These are phyloP conservation scores for Platalea minor DNA, from an alignment of 2,797 vertebrate genomes.

Conservation along the genomic window DNA sequence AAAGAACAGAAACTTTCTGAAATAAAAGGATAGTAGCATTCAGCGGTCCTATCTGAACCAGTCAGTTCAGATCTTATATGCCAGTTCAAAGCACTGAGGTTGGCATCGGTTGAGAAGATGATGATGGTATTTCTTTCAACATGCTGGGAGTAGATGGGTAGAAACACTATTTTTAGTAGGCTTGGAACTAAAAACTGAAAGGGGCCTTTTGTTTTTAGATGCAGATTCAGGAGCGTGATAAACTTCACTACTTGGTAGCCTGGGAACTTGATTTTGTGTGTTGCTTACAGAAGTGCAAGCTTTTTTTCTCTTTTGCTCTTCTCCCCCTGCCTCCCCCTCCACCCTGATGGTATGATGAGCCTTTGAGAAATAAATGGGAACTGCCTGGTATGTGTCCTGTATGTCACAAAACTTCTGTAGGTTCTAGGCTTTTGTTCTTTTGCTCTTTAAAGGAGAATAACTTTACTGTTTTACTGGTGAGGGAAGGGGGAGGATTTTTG, in stretches of 20 bases:
- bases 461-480: background rate
- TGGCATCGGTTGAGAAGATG: background rate
- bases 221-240: slow-evolving; percentile 47
- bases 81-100: background rate
- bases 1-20: background rate
- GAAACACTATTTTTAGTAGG: background rate
- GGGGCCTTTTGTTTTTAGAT: slow-evolving; percentile 39
- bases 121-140: slow-evolving; percentile 31
- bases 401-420: background rate
- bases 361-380: slow-evolving; percentile 10
- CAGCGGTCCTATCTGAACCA: background rate
- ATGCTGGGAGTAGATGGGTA: background rate
- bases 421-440: background rate
- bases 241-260: slow-evolving; percentile 56
- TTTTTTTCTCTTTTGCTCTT: background rate
- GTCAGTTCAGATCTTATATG: background rate
- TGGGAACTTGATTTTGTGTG: slow-evolving; percentile 48
- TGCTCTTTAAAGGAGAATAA: background rate
- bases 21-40: background rate
- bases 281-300: background rate
- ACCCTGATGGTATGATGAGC: background rate
- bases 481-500: background rate
- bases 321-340: background rate
- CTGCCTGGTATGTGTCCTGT: background rate
- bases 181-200: slow-evolving; percentile 36